Conservation (phyloP, 2,113 vertebrate genomes). For the Triplophysa rosa region DNA sequence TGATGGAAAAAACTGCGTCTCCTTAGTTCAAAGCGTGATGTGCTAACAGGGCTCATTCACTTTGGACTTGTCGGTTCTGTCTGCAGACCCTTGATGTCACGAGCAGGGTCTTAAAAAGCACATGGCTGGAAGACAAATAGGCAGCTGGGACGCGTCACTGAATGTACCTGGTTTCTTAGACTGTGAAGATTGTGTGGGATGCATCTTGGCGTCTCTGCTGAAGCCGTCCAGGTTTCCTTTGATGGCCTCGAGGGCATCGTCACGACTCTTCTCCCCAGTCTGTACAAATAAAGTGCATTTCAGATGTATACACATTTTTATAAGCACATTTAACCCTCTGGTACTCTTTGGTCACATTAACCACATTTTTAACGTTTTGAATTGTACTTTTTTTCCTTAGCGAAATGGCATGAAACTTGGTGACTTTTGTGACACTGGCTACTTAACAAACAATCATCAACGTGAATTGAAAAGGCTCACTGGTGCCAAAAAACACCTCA, state of each 20-base stretch:
- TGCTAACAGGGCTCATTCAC: not conserved
- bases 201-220: slow-evolving; percentile 98
- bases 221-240: slow-evolving; percentile 98
- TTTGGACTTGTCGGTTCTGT: not conserved
- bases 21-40: not conserved
- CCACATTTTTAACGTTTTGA: too few relatives aligned
- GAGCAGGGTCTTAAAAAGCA: not conserved
- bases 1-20: not conserved
- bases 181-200: slow-evolving; percentile 89
- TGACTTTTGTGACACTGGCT: too few relatives aligned
- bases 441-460: too few relatives aligned
- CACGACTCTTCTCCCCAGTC: slow-evolving; percentile 93
- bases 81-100: slow-evolving; percentile 9
- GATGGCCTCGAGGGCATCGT: slow-evolving; percentile 97
- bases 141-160: not conserved
- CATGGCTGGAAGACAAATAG: not conserved
- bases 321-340: too few relatives aligned
- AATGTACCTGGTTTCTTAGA: slow-evolving; percentile 89
- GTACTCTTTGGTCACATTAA: too few relatives aligned
- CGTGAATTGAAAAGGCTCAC: too few relatives aligned
- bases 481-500: too few relatives aligned
- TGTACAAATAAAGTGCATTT: slow-evolving; percentile 57
- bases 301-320: too few relatives aligned
- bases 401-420: too few relatives aligned
- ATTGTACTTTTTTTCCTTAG: too few relatives aligned